phyloP scores from a whole-genome alignment of 1,140 invertebrate species.

The Pogonognathellus flavescens region DNA sequence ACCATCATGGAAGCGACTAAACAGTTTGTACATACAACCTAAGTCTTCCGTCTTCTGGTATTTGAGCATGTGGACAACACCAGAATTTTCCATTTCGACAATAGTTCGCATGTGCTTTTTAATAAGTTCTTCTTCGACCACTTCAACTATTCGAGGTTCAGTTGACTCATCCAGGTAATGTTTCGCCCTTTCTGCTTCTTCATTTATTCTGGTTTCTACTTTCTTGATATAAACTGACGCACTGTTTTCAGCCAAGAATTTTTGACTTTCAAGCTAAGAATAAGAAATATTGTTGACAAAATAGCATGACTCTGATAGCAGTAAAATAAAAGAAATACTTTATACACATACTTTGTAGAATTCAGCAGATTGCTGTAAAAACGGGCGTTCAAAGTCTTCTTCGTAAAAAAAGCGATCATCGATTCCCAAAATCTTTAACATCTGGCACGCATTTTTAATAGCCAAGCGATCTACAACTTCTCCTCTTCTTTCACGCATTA shows the following conservation, averaged over 20 bases:
- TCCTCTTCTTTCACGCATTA: conserved; percentile 93
- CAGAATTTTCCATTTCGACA: conserved; percentile 99
- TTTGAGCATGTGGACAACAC: conserved; percentile 98
- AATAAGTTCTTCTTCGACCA: conserved; percentile 97
- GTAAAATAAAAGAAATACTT: background rate
- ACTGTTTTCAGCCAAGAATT: conserved; percentile 98
- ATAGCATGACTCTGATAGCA: too few species aligned
- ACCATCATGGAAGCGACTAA: conserved; percentile 90
- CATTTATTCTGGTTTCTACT: conserved; percentile 96
- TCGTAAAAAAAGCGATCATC: conserved; percentile 95
- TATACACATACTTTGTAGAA: conserved; percentile 87
- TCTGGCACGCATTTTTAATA: conserved; percentile 98
- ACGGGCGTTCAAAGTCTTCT: conserved; percentile 98
- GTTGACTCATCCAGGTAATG: conserved; percentile 98
- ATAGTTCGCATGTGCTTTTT: conserved; percentile 99
- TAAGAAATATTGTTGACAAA: background rate
- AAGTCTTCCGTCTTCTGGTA: conserved; percentile 97
- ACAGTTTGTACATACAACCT: conserved; percentile 97
- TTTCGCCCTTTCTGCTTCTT: conserved; percentile 97
- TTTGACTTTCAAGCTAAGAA: conserved; percentile 94
- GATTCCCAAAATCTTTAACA: conserved; percentile 98
- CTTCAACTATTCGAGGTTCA: conserved; percentile 93
- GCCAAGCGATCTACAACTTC: conserved; percentile 97
- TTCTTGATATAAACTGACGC: conserved; percentile 99
- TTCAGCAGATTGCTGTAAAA: conserved; percentile 96